Evolutionary conservation across 64 coral and sea anemone genomes (phyloP).

Genomic region (Anthopleura sola): DNA sequence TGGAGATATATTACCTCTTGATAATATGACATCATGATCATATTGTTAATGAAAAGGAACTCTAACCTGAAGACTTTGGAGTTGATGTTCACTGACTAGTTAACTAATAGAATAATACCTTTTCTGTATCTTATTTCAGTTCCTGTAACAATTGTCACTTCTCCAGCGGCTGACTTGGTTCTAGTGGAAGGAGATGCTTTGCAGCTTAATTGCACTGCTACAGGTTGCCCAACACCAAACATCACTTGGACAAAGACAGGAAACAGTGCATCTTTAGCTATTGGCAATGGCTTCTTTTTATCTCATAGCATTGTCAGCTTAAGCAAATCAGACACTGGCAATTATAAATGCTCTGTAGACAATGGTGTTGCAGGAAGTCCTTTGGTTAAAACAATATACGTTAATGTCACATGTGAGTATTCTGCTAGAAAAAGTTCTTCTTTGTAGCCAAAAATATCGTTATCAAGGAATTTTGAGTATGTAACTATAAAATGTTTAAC

Average conservation of each 20-base stretch:
- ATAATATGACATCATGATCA: too few species aligned
- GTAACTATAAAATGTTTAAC: too few species aligned
- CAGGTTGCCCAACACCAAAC: constrained; percentile 17
- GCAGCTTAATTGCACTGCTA: neutral
- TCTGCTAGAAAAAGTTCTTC: neutral
- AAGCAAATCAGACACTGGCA: neutral
- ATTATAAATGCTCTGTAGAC: neutral
- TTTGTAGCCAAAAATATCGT: too few species aligned
- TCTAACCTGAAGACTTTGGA: too few species aligned
- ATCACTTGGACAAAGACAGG: constrained; percentile 12
- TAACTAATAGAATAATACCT: too few species aligned
- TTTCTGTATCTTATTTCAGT: too few species aligned
- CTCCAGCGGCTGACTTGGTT: neutral
- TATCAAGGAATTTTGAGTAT: too few species aligned
- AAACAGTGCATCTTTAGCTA: neutral
- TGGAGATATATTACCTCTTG: too few species aligned
- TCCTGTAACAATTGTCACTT: neutral
- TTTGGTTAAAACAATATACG: neutral
- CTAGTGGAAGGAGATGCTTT: neutral
- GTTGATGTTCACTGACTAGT: too few species aligned
- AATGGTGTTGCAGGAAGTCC: neutral
- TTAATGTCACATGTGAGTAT: constrained; percentile 12
- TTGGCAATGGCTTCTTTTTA: neutral
- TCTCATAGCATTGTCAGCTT: neutral
- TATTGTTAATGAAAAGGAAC: too few species aligned